Conservation (phyloP, 2,797 vertebrate genomes). For the Chloroceryle amazona region DNA sequence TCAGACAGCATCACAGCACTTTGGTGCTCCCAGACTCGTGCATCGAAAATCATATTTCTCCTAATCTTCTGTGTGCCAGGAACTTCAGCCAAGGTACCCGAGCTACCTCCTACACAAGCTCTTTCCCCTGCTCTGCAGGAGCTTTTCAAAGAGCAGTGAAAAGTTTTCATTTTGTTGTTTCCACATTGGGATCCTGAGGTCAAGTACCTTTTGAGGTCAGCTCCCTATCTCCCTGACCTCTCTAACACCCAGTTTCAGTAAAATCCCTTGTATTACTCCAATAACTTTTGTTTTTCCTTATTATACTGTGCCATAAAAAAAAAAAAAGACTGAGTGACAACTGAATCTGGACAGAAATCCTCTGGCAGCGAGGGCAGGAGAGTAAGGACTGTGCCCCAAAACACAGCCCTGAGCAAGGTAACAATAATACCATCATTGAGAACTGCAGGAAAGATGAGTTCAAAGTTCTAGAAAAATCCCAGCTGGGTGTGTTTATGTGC, state of each 20-base stretch:
- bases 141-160: neutral
- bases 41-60: neutral
- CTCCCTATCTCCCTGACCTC: accelerated
- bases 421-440: neutral
- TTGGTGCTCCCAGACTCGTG: accelerated
- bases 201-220: neutral
- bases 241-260: neutral
- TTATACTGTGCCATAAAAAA: neutral
- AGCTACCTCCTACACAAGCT: neutral
- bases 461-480: constrained; percentile 8
- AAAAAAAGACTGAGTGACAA: neutral
- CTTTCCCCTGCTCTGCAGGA: neutral
- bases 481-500: neutral
- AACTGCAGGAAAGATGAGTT: neutral
- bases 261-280: neutral
- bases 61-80: accelerated
- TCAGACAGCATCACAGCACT: neutral
- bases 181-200: neutral
- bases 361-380: neutral
- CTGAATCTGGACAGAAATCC: neutral
- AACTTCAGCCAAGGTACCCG: neutral
- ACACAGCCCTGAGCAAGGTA: neutral
- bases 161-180: neutral
- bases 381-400: neutral
- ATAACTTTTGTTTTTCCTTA: neutral